Percentiles rank a stretch among this genome's conserved stretches.
Conservation (phyloP, 2,113 vertebrate genomes). For the Gracilinanus agilis region DNA sequence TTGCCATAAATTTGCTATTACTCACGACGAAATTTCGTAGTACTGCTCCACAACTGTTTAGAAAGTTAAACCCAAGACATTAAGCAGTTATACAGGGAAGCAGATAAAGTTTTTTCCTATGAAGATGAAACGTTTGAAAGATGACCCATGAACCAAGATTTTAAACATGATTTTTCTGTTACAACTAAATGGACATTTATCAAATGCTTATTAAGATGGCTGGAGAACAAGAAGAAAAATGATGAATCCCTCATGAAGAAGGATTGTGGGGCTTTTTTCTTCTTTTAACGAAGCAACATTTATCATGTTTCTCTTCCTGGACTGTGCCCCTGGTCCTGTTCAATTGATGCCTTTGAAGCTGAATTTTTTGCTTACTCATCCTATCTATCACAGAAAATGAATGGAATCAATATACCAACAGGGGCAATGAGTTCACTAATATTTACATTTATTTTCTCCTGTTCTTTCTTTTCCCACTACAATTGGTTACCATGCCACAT, state of each 20-base stretch:
- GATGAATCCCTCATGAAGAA: constrained; percentile 75
- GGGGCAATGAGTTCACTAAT: constrained; percentile 61
- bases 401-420: constrained; percentile 75
- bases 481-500: constrained; percentile 45
- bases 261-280: constrained; percentile 69
- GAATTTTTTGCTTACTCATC: constrained; percentile 73
- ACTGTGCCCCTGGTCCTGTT: constrained; percentile 52
- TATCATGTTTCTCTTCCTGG: constrained; percentile 70
- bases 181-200: constrained; percentile 75
- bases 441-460: constrained; percentile 72
- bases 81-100: constrained; percentile 56
- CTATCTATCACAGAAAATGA: constrained; percentile 70
- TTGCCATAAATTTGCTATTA: constrained; percentile 47
- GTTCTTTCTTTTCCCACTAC: constrained; percentile 52
- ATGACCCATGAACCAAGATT: constrained; percentile 72
- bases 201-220: constrained; percentile 76
- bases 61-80: constrained; percentile 59
- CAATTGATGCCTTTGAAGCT: constrained; percentile 68
- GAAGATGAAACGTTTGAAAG: constrained; percentile 72
- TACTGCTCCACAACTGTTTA: constrained; percentile 54
- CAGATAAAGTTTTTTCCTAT: constrained; percentile 58
- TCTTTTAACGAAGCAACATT: constrained; percentile 72
- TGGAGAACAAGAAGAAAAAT: constrained; percentile 72
- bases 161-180: constrained; percentile 76
- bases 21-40: constrained; percentile 65